These are phyloP conservation scores for Melanostoma scalare DNA, from an alignment of 2,888 invertebrate genomes.

Conservation along the genomic window DNA sequence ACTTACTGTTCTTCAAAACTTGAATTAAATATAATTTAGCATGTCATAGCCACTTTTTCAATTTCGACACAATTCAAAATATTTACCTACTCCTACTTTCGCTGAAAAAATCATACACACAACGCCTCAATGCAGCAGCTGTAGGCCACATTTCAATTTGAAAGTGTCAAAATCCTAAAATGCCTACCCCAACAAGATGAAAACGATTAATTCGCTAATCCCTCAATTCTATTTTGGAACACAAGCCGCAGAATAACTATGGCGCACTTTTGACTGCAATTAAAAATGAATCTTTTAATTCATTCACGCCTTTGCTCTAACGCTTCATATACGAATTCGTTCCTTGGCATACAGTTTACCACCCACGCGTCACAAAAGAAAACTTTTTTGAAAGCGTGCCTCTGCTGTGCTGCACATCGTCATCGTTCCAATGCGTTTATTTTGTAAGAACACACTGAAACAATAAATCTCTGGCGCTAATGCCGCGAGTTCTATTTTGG, in stretches of 20 bases:
- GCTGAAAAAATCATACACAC: no score
- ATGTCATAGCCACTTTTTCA: no score
- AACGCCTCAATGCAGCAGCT: not conserved
- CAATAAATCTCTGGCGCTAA: slow-evolving; percentile 56
- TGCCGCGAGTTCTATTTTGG: slow-evolving; percentile 62
- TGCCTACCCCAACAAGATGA: slow-evolving; percentile 3
- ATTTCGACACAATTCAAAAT: no score
- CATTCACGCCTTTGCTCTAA: slow-evolving; percentile 31
- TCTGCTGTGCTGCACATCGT: slow-evolving; percentile 18
- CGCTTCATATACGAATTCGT: slow-evolving; percentile 43
- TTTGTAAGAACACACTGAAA: slow-evolving; percentile 39
- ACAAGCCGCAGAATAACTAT: slow-evolving; percentile 1
- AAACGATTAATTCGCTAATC: not conserved
- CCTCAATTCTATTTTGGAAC: slow-evolving; percentile 4
- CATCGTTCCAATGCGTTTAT: slow-evolving; percentile 11
- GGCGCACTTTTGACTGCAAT: slow-evolving; percentile 27
- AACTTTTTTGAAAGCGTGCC: slow-evolving; percentile 21
- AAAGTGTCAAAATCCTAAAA: slow-evolving; percentile 4
- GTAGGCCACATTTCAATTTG: not conserved
- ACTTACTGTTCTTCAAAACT: no score
- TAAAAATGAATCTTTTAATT: slow-evolving; percentile 39
- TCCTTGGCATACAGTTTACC: slow-evolving; percentile 51
- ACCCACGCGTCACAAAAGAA: slow-evolving; percentile 34
- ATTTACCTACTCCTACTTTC: no score
- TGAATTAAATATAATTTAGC: no score